phyloP scores from a whole-genome alignment of 2,888 invertebrate species.

The Panzeria rudis region DNA sequence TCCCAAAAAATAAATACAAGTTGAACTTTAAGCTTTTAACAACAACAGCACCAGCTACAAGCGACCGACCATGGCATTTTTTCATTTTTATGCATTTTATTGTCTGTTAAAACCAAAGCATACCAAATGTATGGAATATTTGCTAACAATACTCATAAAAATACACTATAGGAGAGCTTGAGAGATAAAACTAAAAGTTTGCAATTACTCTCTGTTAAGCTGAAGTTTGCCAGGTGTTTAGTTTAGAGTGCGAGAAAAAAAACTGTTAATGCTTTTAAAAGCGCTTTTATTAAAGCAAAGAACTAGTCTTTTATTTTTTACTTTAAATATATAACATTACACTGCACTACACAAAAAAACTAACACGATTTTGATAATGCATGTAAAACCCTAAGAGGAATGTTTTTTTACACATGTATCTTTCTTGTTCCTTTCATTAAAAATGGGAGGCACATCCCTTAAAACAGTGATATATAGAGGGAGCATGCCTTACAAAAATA shows the following conservation, averaged over 20 bases:
- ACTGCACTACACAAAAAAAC: too few species aligned
- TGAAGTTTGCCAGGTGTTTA: not conserved
- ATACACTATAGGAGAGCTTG: not conserved
- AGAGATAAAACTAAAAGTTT: slow-evolving; percentile 4
- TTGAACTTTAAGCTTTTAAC: slow-evolving; percentile 60
- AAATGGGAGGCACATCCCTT: too few species aligned
- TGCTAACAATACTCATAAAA: not conserved
- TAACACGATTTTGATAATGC: too few species aligned
- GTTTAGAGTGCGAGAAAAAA: not conserved
- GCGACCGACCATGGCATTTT: slow-evolving; percentile 65
- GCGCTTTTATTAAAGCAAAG: not conserved
- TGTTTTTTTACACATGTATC: too few species aligned
- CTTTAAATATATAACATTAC: too few species aligned
- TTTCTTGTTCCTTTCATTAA: too few species aligned
- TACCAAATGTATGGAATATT: slow-evolving; percentile 29
- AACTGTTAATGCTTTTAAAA: not conserved
- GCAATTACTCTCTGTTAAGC: not conserved
- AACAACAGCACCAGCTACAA: slow-evolving; percentile 17
- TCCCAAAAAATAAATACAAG: not conserved
- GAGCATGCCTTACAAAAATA: too few species aligned
- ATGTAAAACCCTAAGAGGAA: too few species aligned
- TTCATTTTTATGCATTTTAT: slow-evolving; percentile 25
- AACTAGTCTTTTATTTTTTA: too few species aligned
- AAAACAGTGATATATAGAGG: too few species aligned
- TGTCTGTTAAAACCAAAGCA: slow-evolving; percentile 45